Base-by-base conservation (phyloP, 2,888 invertebrate genomes). In the Thyatira batis region DNA sequence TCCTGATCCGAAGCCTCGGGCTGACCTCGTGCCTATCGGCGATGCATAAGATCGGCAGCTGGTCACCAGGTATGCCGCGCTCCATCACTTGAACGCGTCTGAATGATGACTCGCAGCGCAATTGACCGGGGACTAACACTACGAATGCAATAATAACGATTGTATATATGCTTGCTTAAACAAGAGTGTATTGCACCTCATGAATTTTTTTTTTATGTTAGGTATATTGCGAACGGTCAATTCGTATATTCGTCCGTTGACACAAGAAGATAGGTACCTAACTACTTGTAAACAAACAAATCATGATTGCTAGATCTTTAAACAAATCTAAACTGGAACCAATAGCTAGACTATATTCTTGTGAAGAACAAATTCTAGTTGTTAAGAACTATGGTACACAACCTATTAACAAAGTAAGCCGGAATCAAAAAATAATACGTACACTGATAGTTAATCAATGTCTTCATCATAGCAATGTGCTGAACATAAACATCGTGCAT, bases 391-490 rank as follows among this genome's bases (percentile, higher is more conserved):
- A n/a, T n/a, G n/a, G n/a, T n/a, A n/a, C 11, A 33, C 3, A 10
- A 13, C 10, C 3, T 33, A 10, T 33, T 33, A 33, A 10, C 9
- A 45, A 33, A 8, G 17, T 9, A 49, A 21, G 17, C 28, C 33
- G 44, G 25, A 50, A 44, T 11, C 44, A 23, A 53, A 44, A 45
- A 50, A 60, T 28, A 13, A 51, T 52, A 75, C 84, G 62, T 71
- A 86, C 89, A 54, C 64, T 86, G 84, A 75, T 78, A 75, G 11
- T 74, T 56, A 2, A 80, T 52, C n/a, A 93, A 78, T 20, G 93
- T 91, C 67, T 93, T 88, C 21, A 93, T 76, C 78, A 94, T 78
- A 46, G 92, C 86, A 20, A 94, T 80, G 67, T 92, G 77, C 5
- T 87, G 80, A 43, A 94, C 62, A 58, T 91, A 88, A 0, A 85